Percentiles rank a stretch among this genome's conserved stretches.
phyloP scores from a whole-genome alignment of 1,140 invertebrate genomes.

The Platorchestia sp. region DNA sequence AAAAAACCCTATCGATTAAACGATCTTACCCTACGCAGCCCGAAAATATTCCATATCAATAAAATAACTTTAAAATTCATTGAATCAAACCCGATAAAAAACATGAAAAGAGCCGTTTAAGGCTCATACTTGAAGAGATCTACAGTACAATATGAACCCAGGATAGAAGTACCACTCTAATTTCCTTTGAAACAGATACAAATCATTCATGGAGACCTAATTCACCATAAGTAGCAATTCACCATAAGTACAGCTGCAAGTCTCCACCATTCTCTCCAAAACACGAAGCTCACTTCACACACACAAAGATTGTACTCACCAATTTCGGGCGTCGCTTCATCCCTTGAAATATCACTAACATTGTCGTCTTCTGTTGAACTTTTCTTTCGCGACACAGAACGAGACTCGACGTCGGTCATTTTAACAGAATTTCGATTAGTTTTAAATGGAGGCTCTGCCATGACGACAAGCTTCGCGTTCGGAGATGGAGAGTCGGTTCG shows the following conservation, averaged over 20 bases:
- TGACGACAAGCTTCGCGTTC: not conserved
- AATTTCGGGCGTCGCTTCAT: not conserved
- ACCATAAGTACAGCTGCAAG: not conserved
- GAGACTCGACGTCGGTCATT: not conserved
- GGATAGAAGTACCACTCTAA: too few species aligned
- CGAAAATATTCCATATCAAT: too few species aligned
- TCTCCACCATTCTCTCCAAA: not conserved
- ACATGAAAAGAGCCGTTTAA: too few species aligned
- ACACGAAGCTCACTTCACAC: not conserved
- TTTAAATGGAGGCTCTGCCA: not conserved
- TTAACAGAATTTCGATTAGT: not conserved
- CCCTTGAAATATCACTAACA: conserved; percentile 2
- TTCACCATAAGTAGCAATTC: too few species aligned
- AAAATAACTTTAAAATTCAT: too few species aligned
- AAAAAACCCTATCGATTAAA: too few species aligned
- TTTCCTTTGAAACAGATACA: too few species aligned
- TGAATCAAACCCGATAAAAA: too few species aligned
- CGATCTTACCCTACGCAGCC: too few species aligned
- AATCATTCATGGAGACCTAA: too few species aligned
- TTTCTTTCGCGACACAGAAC: conserved; percentile 5
- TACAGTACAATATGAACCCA: too few species aligned
- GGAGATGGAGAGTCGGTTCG: not conserved
- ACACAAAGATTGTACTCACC: conserved; percentile 18
- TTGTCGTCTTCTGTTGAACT: not conserved
- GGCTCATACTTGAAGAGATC: too few species aligned